These are phyloP conservation scores for Xanthorhoe spadicearia DNA, from an alignment of 2,888 invertebrate genomes.

Conservation along the genomic window DNA sequence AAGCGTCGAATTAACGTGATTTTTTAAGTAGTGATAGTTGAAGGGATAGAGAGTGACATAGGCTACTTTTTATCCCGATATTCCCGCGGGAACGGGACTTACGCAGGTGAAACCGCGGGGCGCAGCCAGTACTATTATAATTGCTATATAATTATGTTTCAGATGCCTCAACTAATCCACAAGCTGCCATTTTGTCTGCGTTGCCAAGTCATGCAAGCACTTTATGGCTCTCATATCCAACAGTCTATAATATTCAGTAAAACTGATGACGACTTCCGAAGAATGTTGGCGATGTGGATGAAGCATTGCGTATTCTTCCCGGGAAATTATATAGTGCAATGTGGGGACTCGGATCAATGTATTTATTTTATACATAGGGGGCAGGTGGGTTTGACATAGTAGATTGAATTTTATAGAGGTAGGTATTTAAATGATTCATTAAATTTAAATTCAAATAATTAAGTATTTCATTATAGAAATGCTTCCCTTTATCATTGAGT, in stretches of 20 bases:
- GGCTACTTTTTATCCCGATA: too few species aligned
- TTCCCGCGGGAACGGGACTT: too few species aligned
- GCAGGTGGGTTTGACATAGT: conserved; percentile 59
- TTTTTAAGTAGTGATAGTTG: too few species aligned
- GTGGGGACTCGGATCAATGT: conserved; percentile 82
- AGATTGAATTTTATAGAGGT: too few species aligned
- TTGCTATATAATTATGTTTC: background rate
- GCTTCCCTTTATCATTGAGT: too few species aligned
- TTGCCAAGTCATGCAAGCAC: conserved; percentile 78
- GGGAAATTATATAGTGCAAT: conserved; percentile 83
- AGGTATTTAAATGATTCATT: too few species aligned
- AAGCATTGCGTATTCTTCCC: conserved; percentile 82
- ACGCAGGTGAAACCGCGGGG: too few species aligned
- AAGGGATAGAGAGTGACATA: too few species aligned
- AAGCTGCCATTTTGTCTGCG: conserved; percentile 74
- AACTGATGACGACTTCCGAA: conserved; percentile 75
- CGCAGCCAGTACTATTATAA: too few species aligned
- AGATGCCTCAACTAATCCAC: conserved; percentile 73
- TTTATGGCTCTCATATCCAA: conserved; percentile 79
- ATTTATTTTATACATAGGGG: conserved; percentile 85
- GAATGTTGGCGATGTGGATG: conserved; percentile 80
- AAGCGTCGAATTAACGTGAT: too few species aligned
- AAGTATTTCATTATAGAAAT: too few species aligned
- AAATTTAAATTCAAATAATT: too few species aligned
- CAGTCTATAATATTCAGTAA: conserved; percentile 80